Evolutionary conservation across 2,888 invertebrate species (phyloP), one percentile per base, ranked within the genome.

Genomic region (Caenorhabditis afra): DNA sequence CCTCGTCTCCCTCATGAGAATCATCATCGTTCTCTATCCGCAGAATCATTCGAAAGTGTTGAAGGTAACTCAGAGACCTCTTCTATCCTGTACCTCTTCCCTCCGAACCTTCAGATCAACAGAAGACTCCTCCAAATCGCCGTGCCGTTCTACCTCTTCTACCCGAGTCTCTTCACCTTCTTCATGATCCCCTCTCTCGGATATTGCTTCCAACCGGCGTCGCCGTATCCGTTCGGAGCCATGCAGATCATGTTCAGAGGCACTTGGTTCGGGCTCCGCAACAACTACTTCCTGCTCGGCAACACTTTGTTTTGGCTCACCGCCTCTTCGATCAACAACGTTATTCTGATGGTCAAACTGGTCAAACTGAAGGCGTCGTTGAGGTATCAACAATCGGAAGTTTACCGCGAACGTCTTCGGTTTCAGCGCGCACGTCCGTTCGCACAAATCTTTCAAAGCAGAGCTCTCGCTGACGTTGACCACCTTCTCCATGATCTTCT

Each of bases 191-290:
- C 64, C 5, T 20, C 68, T 1, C 20, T 55, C 11, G 77, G 70
- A 7, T 77, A 65, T 23, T 77, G 77, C 47, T 10, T 23, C 45
- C 53, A 57, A 20, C 37, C 64, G 8, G 47, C 39, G 14, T 10
- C 20, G 4, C 77, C 77, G 0, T 45, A 70, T 18, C 41, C 35
- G 39, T 77, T 77, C 45, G 77, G 77, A 41, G n/a, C 65, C 12
- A 35, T 70, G 1, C 52, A 53, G 5, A 39, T 77, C 7, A 22
- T 59, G 50, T 67, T 70, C n/a, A 20, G 22, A 18, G 10, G 45
- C 8, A 41, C 67, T 23, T 45, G 37, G 29, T 59, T 58, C 20
- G 67, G 50, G 59, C 18, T 68, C 12, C 50, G 52, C 1, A 58
- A 68, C 22, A 53, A 35, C 22, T 22, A 35, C 12, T 50, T 50